Conservation (phyloP, 2,888 invertebrate species). For the Phaedon cochleariae region DNA sequence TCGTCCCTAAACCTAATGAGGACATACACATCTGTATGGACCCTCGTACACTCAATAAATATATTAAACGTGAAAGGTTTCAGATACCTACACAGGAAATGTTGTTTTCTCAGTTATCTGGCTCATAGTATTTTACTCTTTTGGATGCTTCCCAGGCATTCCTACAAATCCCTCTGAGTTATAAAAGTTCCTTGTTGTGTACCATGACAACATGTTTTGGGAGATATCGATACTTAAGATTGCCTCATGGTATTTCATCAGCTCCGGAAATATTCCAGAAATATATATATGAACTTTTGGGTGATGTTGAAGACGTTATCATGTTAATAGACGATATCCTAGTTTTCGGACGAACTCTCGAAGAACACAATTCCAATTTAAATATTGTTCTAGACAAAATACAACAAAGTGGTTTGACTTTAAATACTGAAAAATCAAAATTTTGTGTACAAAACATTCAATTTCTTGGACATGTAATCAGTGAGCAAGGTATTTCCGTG, state of each 20-base stretch:
- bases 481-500: no score
- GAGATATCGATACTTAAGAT: constrained; percentile 21
- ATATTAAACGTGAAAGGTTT: constrained; percentile 24
- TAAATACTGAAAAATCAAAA: constrained; percentile 23
- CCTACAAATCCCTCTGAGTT: constrained; percentile 27
- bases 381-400: neutral
- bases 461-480: constrained; percentile 19
- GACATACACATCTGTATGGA: constrained; percentile 35
- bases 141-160: constrained; percentile 35
- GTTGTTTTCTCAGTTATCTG: constrained; percentile 18
- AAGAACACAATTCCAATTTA: constrained; percentile 2
- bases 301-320: constrained; percentile 4
- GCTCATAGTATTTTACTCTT: constrained; percentile 19
- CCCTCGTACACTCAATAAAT: constrained; percentile 22
- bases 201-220: constrained; percentile 23
- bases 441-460: no score
- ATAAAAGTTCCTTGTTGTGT: constrained; percentile 31
- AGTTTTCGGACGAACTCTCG: neutral
- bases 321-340: constrained; percentile 15
- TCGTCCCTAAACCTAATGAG: constrained; percentile 31
- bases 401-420: constrained; percentile 18
- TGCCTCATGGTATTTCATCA: constrained; percentile 14
- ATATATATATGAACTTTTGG: constrained; percentile 13
- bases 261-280: constrained; percentile 22
- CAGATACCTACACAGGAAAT: constrained; percentile 25